A percentile compares a stretch with the other conserved stretches of the same genome.
These are phyloP conservation scores for Channa argus DNA, from an alignment of 2,113 vertebrate species.

Conservation along the genomic window DNA sequence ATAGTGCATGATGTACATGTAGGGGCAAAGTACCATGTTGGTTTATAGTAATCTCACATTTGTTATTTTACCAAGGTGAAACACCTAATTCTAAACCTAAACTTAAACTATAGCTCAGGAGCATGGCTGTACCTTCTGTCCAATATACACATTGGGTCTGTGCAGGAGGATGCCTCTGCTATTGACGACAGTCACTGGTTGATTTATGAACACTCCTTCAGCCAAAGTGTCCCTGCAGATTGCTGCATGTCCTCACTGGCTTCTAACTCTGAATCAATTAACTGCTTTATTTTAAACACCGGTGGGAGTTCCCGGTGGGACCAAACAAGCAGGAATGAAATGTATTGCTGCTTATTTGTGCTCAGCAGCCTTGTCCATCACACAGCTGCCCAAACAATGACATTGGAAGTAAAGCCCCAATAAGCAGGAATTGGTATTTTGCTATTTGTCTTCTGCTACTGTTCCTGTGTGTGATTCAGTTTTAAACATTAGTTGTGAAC, in stretches of 20 bases:
- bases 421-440: too few relatives aligned
- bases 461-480: too few relatives aligned
- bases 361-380: background rate
- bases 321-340: background rate
- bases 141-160: background rate
- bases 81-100: too few relatives aligned
- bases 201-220: background rate
- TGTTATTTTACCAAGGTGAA: too few relatives aligned
- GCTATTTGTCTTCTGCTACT: too few relatives aligned
- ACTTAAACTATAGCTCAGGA: background rate
- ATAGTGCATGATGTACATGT: too few relatives aligned
- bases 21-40: too few relatives aligned
- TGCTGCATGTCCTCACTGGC: background rate
- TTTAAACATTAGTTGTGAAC: too few relatives aligned
- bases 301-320: background rate
- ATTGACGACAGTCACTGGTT: background rate
- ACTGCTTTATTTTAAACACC: background rate
- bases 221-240: background rate
- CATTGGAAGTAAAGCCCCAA: background rate
- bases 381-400: conserved; percentile 8
- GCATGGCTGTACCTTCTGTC: too few relatives aligned
- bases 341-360: background rate
- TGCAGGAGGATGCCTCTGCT: background rate
- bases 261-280: conserved; percentile 18
- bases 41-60: too few relatives aligned